phyloP scores from a whole-genome alignment of 2,113 vertebrate species.

The Neopipo cinnamomea region DNA sequence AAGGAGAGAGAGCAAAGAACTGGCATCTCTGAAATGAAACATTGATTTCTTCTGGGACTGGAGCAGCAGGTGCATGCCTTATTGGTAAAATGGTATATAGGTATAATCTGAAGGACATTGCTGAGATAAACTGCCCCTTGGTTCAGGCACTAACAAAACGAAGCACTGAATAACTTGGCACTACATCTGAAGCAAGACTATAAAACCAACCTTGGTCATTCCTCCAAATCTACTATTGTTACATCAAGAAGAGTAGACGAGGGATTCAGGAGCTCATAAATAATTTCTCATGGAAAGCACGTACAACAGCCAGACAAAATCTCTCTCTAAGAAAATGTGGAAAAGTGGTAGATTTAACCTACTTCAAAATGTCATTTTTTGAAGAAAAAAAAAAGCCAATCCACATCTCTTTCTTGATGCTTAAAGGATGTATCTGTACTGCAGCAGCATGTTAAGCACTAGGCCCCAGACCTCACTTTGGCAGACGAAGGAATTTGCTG shows the following conservation, averaged over 20 bases:
- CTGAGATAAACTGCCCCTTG: slow-evolving; percentile 63
- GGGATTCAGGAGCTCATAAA: slow-evolving; percentile 55
- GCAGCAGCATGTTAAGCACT: slow-evolving; percentile 29
- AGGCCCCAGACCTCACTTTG: background rate
- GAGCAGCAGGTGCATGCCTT: background rate
- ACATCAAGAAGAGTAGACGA: slow-evolving; percentile 34
- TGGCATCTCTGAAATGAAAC: slow-evolving; percentile 26
- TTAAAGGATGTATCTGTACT: slow-evolving; percentile 30
- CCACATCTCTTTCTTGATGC: slow-evolving; percentile 33
- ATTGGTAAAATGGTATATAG: slow-evolving; percentile 42
- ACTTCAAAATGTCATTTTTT: slow-evolving; percentile 66
- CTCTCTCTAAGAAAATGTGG: slow-evolving; percentile 55
- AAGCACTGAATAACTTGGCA: slow-evolving; percentile 52
- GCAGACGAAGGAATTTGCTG: background rate
- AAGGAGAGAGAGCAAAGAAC: background rate
- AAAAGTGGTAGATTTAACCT: slow-evolving; percentile 63
- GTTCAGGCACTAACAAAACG: slow-evolving; percentile 56
- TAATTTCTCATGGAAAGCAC: slow-evolving; percentile 67
- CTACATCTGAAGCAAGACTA: slow-evolving; percentile 56
- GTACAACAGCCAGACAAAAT: slow-evolving; percentile 52
- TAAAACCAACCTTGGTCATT: slow-evolving; percentile 64
- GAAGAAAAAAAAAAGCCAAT: slow-evolving; percentile 5
- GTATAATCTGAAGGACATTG: slow-evolving; percentile 40
- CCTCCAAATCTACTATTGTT: slow-evolving; percentile 59
- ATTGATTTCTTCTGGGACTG: slow-evolving; percentile 41